These are phyloP conservation scores for Oxygymnocypris stewartii DNA, from an alignment of 2,113 vertebrate species.

Conservation along the genomic window DNA sequence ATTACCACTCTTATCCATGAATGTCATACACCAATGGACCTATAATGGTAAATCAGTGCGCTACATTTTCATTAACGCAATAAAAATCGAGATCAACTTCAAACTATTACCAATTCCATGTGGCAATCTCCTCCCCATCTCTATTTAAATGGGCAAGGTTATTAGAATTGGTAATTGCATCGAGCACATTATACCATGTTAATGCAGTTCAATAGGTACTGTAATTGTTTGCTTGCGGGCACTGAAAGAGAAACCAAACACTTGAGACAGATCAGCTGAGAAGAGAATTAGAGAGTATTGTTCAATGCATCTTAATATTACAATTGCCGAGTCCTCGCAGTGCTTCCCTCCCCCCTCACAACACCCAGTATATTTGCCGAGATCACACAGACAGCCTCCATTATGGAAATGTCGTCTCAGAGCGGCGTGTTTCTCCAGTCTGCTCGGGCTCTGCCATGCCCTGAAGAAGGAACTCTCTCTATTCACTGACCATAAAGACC, in stretches of 20 bases:
- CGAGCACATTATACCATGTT: conserved; percentile 57
- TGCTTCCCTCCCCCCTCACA: not conserved
- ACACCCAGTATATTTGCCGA: conserved; percentile 42
- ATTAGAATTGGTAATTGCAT: conserved; percentile 66
- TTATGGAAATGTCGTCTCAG: conserved; percentile 58
- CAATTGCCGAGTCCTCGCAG: conserved; percentile 28
- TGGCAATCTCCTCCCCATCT: conserved; percentile 46
- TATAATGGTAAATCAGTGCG: conserved; percentile 42
- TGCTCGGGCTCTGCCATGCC: conserved; percentile 39
- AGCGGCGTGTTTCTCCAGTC: conserved; percentile 38
- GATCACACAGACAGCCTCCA: conserved; percentile 55
- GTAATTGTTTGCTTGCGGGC: conserved; percentile 65
- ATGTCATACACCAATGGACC: conserved; percentile 53
- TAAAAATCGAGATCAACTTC: conserved; percentile 54
- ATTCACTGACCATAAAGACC: conserved; percentile 59
- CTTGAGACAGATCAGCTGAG: conserved; percentile 56
- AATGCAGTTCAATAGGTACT: conserved; percentile 64
- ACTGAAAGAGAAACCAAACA: conserved; percentile 54
- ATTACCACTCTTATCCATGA: conserved; percentile 44
- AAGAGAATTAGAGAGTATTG: conserved; percentile 50
- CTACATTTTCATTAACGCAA: conserved; percentile 55
- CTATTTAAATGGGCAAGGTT: conserved; percentile 59
- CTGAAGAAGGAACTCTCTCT: conserved; percentile 42
- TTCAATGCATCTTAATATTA: conserved; percentile 43
- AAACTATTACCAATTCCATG: conserved; percentile 57